phyloP scores from a whole-genome alignment of 1,140 invertebrate genomes.

The Neuroterus valhalla region DNA sequence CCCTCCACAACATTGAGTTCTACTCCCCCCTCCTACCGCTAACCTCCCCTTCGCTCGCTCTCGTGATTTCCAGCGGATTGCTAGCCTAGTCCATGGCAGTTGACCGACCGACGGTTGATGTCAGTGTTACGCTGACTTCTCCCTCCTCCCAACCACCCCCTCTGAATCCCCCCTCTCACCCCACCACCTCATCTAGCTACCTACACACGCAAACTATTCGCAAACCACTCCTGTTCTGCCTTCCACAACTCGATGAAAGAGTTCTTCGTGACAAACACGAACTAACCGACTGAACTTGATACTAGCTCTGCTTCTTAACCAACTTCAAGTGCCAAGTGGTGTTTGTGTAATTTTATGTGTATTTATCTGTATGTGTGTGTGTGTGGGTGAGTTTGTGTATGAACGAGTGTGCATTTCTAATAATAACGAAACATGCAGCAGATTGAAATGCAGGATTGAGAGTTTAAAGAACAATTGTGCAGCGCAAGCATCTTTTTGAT shows the following conservation, averaged over 20 bases:
- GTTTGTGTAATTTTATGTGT: too few species aligned
- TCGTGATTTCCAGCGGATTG: slow-evolving; percentile 40
- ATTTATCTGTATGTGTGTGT: too few species aligned
- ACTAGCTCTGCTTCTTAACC: slow-evolving; percentile 14
- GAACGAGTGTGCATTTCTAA: neutral
- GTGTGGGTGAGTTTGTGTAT: neutral
- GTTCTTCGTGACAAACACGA: slow-evolving; percentile 47
- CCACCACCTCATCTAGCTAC: slow-evolving; percentile 23
- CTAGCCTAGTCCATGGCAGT: slow-evolving; percentile 46
- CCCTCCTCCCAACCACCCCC: slow-evolving; percentile 42
- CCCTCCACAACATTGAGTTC: neutral
- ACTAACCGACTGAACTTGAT: slow-evolving; percentile 44
- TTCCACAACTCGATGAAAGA: slow-evolving; percentile 39
- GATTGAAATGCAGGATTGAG: neutral
- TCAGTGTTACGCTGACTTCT: slow-evolving; percentile 50
- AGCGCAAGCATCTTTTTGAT: too few species aligned
- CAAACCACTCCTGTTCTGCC: slow-evolving; percentile 28
- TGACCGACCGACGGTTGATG: slow-evolving; percentile 50
- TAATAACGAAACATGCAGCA: slow-evolving; percentile 5
- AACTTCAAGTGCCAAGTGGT: neutral
- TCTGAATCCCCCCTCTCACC: slow-evolving; percentile 40
- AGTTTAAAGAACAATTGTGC: neutral
- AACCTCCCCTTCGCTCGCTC: slow-evolving; percentile 30
- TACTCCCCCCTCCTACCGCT: neutral
- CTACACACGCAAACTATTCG: slow-evolving; percentile 40